Evolutionary conservation across 2,113 vertebrate genomes (phyloP), one percentile per base, ranked within the genome.

Genomic region (Emberiza fucata): DNA sequence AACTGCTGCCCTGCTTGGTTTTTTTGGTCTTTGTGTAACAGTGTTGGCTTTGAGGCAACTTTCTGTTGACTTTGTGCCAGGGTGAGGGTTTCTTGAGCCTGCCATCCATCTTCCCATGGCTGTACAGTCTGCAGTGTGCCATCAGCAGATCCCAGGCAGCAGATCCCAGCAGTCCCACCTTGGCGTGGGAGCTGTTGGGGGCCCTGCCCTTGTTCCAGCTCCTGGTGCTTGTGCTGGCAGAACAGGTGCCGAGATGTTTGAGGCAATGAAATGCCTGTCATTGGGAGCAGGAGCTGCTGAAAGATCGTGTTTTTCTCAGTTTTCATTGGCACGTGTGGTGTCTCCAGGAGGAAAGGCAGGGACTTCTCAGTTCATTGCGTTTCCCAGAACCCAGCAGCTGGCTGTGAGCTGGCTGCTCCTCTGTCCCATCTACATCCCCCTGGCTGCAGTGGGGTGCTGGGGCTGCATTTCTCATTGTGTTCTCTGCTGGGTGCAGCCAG

Each of bases 121-220:
- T 2, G 2, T 27, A 18, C 5, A 10, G 57, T 61, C 45, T 53
- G 50, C 59, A 73, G 42, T 0, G 0, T 81, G 86, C 69, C 64
- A 44, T 76, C 68, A 64, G 66, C 59, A 63, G n/a, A n/a, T n/a
- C n/a, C n/a, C n/a, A n/a, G 37, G 8, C 22, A 64, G 12, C 63
- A 68, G 51, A 29, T 51, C n/a, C 0, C 0, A 45, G 54, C 3
- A 0, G 45, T 42, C 68, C 45, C 0, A 1, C 54, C 35, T 81
- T 37, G 50, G 35, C 0, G 0, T 1, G 7, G 77, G 59, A 92
- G 44, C 54, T 4, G 0, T 14, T n/a, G 5, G 0, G 0, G 69
- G 68, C 40, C 77, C 60, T 70, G 45, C 39, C 86, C 69, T 60
- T 40, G 17, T 29, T 87, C 60, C 73, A 59, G 17, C 65, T 81